phyloP scores from a whole-genome alignment of 30 jellyfish, hydroid and myxozoan genomes.

The Aurelia coerulea region DNA sequence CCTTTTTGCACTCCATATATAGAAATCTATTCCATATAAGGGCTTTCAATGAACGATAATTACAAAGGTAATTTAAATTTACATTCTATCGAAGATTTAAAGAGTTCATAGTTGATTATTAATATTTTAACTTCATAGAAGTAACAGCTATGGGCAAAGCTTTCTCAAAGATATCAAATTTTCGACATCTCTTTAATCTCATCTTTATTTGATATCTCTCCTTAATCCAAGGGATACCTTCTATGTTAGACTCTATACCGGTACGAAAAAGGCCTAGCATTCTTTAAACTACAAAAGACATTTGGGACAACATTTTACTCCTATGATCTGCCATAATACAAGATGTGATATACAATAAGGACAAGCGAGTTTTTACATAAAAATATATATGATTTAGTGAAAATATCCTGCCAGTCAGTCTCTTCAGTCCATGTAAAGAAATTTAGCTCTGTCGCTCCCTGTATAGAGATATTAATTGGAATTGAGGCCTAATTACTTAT shows the following conservation, averaged over 20 bases:
- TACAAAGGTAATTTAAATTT: conserved; percentile 12
- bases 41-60: not conserved
- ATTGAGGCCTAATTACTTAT: conserved; percentile 10
- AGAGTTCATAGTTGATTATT: not conserved
- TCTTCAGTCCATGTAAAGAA: conserved; percentile 72
- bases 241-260: conserved; percentile 7
- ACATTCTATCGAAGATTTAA: conserved; percentile 2
- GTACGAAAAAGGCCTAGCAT: conserved; percentile 71
- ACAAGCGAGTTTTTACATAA: conserved; percentile 78
- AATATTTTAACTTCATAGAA: conserved; percentile 25
- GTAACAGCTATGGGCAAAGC: not conserved
- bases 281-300: conserved; percentile 68
- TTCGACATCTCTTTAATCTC: not conserved
- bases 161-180: not conserved
- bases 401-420: conserved; percentile 24
- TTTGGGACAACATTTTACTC: conserved; percentile 53
- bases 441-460: conserved; percentile 71
- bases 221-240: not conserved
- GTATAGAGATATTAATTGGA: conserved; percentile 51
- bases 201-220: too few species aligned
- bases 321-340: conserved; percentile 68
- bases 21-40: conserved; percentile 16
- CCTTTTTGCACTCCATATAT: conserved; percentile 62
- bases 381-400: conserved; percentile 47
- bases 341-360: conserved; percentile 83